These are phyloP conservation scores for Tipula unca DNA, from an alignment of 2,888 invertebrate genomes.

Conservation along the genomic window DNA sequence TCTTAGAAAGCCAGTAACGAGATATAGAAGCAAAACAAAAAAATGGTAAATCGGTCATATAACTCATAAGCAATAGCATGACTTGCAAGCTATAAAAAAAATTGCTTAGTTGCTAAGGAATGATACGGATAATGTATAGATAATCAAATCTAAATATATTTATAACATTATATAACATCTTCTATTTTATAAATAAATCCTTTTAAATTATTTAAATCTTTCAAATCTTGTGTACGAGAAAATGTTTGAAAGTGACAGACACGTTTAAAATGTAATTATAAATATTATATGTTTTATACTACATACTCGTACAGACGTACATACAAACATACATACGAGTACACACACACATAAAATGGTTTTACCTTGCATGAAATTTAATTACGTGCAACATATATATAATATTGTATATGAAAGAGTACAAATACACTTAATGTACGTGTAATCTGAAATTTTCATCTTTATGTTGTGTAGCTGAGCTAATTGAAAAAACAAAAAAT, in stretches of 20 bases:
- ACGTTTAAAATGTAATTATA: background rate
- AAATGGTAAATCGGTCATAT: too few relatives aligned
- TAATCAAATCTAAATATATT: background rate
- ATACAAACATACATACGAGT: too few relatives aligned
- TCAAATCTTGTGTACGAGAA: background rate
- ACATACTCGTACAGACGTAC: too few relatives aligned
- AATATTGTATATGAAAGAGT: background rate
- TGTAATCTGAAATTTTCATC: background rate
- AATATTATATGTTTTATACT: background rate
- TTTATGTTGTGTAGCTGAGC: background rate
- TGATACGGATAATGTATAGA: background rate
- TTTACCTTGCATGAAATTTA: background rate
- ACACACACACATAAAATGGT: background rate
- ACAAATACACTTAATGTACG: background rate
- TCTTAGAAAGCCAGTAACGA: background rate
- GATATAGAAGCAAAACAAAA: background rate
- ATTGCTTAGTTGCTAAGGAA: too few relatives aligned
- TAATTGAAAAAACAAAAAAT: background rate
- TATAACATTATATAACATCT: background rate
- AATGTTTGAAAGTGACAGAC: background rate
- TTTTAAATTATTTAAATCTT: background rate
- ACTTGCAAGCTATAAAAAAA: too few relatives aligned
- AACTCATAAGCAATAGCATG: too few relatives aligned
- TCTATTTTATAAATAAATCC: background rate
- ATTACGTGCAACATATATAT: background rate